These are phyloP conservation scores for Eutrigla gurnardus DNA, from an alignment of 2,797 vertebrate genomes.

Conservation along the genomic window DNA sequence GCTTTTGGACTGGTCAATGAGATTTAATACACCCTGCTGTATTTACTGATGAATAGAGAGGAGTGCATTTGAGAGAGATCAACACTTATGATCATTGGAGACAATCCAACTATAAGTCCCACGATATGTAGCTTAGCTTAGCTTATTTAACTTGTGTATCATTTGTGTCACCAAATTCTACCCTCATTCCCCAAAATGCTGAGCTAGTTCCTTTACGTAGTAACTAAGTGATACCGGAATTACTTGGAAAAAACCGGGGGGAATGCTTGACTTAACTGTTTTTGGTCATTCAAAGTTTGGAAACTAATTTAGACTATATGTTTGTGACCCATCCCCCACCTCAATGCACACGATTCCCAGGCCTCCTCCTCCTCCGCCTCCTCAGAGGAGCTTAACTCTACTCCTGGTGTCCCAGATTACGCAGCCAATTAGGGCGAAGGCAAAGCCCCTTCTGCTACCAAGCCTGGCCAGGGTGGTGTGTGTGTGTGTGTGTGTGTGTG, in stretches of 20 bases:
- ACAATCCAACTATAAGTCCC: not conserved
- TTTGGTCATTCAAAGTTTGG: not conserved
- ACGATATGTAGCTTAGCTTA: not conserved
- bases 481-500: slow-evolving; percentile 17
- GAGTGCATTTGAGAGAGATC: not conserved
- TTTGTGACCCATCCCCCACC: slow-evolving; percentile 41
- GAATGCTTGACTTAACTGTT: not conserved
- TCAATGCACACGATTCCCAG: slow-evolving; percentile 29
- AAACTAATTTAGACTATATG: slow-evolving; percentile 18
- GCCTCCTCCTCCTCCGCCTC: slow-evolving; percentile 47
- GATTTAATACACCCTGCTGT: not conserved
- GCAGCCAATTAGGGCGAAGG: slow-evolving; percentile 78
- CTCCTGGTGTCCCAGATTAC: slow-evolving; percentile 75
- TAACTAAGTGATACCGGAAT: not conserved
- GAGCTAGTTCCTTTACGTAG: not conserved
- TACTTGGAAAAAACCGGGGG: not conserved
- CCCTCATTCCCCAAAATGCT: not conserved
- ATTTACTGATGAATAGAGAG: not conserved
- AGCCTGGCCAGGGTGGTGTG: slow-evolving; percentile 24
- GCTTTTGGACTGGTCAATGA: not conserved
- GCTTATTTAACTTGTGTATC: no score
- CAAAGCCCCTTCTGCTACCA: slow-evolving; percentile 77
- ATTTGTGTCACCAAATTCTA: no score
- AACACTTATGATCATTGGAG: not conserved
- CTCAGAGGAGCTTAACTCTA: slow-evolving; percentile 66